These are phyloP conservation scores for Conus ventricosus DNA, from an alignment of 1,140 invertebrate species.

Conservation along the genomic window DNA sequence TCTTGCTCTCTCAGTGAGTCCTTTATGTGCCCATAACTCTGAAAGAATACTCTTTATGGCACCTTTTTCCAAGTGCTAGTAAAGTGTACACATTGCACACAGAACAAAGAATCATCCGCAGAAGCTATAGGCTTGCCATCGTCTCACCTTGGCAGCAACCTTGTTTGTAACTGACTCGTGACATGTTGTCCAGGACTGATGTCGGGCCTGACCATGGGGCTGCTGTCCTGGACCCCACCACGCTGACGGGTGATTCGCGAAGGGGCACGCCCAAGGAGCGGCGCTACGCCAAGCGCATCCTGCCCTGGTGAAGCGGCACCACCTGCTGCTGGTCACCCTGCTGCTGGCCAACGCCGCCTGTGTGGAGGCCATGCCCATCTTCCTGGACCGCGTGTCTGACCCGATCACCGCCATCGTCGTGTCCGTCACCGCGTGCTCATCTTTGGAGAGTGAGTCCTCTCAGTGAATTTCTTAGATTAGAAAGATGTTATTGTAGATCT, in stretches of 20 bases:
- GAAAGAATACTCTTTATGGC: too few species aligned
- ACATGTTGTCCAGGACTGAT: conserved; percentile 49
- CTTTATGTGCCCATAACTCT: too few species aligned
- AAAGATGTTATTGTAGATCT: background rate
- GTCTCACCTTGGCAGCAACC: too few species aligned
- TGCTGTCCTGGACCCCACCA: conserved; percentile 71
- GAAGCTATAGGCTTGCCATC: too few species aligned
- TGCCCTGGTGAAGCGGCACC: conserved; percentile 70
- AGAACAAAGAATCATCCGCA: too few species aligned
- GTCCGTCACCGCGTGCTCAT: conserved; percentile 72
- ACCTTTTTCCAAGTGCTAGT: too few species aligned
- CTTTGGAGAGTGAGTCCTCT: conserved; percentile 73
- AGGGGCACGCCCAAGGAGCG: conserved; percentile 64
- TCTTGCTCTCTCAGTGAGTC: too few species aligned
- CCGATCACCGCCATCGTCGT: conserved; percentile 70
- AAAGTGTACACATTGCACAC: too few species aligned
- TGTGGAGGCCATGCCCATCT: conserved; percentile 75
- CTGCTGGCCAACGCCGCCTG: conserved; percentile 70
- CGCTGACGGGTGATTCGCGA: conserved; percentile 64
- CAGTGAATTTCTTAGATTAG: background rate
- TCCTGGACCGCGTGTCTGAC: conserved; percentile 69
- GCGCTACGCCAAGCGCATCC: conserved; percentile 66
- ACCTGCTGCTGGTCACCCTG: conserved; percentile 71
- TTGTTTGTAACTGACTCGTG: too few species aligned
- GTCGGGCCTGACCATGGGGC: conserved; percentile 72